Conservation (phyloP, 2,888 invertebrate genomes). For the Amphipoea lucens region DNA sequence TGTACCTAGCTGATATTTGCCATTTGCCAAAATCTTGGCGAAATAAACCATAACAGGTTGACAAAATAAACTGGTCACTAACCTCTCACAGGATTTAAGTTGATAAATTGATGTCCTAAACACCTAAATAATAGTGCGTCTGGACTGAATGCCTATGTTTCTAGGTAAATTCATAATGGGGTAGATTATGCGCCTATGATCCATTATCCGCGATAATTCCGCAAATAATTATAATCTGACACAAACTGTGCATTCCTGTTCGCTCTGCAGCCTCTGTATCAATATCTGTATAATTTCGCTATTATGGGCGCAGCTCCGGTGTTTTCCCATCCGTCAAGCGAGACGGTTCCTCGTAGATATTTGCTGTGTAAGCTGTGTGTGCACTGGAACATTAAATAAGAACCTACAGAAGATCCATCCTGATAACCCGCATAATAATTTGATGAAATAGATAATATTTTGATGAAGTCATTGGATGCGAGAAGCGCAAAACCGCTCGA, state of each 20-base stretch:
- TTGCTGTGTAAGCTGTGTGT: constrained; percentile 51
- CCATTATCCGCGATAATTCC: background rate
- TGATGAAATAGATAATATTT: background rate
- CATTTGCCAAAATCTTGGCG: background rate
- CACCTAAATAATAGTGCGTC: background rate
- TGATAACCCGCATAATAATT: background rate
- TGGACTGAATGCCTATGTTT: background rate
- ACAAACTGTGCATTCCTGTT: constrained; percentile 13
- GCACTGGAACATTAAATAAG: background rate
- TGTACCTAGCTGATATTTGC: background rate
- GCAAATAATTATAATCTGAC: constrained; percentile 10
- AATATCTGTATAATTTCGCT: constrained; percentile 37
- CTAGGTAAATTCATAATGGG: background rate
- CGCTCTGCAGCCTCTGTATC: constrained; percentile 10
- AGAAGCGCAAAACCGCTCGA: too few relatives aligned
- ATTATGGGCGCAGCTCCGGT: constrained; percentile 26
- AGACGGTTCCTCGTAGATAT: constrained; percentile 56
- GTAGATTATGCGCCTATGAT: background rate
- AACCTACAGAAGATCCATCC: constrained; percentile 30
- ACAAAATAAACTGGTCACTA: background rate
- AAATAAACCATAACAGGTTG: background rate
- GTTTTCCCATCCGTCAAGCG: constrained; percentile 47
- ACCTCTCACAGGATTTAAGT: background rate
- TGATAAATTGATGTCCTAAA: background rate
- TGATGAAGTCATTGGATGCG: too few relatives aligned